phyloP scores from a whole-genome alignment of 2,888 invertebrate genomes.

The Hirudinaria manillensis region DNA sequence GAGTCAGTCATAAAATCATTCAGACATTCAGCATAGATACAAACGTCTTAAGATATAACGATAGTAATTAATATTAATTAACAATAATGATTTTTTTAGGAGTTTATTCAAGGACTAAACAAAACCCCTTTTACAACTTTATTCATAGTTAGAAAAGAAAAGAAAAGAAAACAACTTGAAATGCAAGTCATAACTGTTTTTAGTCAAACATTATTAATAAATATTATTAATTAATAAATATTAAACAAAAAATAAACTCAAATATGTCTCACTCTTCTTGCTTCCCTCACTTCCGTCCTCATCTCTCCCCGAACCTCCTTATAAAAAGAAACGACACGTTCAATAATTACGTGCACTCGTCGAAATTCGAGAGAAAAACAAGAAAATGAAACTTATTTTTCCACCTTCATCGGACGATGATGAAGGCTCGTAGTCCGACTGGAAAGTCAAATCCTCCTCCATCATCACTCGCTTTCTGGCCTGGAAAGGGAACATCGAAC shows the following conservation, averaged over 20 bases:
- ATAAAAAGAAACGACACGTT: conserved; percentile 1
- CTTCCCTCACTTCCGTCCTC: conserved; percentile 31
- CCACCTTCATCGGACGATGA: conserved; percentile 36
- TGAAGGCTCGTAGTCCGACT: conserved; percentile 37
- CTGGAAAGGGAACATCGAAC: conserved; percentile 8
- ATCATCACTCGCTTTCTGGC: conserved; percentile 27
- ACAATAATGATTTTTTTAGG: no score
- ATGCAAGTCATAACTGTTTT: no score
- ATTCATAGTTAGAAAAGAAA: no score
- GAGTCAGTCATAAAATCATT: conserved; percentile 9
- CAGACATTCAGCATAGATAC: background rate
- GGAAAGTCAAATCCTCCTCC: conserved; percentile 35
- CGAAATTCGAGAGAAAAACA: background rate
- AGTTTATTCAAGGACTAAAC: background rate
- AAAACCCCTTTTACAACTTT: no score
- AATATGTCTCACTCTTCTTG: conserved; percentile 29
- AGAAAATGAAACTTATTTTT: conserved; percentile 2
- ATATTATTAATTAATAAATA: background rate
- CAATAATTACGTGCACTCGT: background rate
- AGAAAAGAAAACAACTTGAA: no score
- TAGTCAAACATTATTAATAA: no score
- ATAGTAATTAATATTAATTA: background rate
- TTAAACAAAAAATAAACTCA: background rate
- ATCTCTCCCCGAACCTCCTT: conserved; percentile 25
- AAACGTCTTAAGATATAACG: background rate